A percentile compares a stretch with the other conserved stretches of the same genome.
phyloP scores from a whole-genome alignment of 2,888 invertebrate species.

The Neelides folsomi region DNA sequence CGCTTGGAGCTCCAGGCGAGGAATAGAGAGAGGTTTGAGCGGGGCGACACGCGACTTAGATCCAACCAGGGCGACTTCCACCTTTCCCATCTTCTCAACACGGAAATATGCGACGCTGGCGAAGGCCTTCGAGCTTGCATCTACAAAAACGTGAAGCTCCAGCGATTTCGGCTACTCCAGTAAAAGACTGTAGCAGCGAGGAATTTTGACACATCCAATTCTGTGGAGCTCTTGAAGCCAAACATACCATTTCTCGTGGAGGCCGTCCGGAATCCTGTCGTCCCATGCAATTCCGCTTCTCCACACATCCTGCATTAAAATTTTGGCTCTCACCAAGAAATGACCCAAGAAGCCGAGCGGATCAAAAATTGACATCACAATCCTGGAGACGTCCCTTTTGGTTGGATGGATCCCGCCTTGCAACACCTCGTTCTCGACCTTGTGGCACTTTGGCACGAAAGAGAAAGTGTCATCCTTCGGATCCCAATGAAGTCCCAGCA shows the following conservation, averaged over 20 bases:
- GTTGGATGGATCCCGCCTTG: slow-evolving; percentile 17
- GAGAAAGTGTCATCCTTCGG: slow-evolving; percentile 8
- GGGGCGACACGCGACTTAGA: slow-evolving; percentile 7
- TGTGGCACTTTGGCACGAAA: slow-evolving; percentile 6
- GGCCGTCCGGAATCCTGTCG: neutral
- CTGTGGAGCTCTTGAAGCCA: slow-evolving; percentile 5
- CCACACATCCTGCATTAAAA: too few relatives aligned
- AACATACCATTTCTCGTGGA: neutral
- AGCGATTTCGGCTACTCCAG: neutral
- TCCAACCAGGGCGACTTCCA: neutral
- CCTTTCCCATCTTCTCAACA: neutral
- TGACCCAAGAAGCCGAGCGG: too few relatives aligned
- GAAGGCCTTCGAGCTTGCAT: neutral
- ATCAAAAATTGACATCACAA: too few relatives aligned
- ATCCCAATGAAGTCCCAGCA: slow-evolving; percentile 11
- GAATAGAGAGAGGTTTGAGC: slow-evolving; percentile 6
- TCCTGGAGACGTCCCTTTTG: too few relatives aligned
- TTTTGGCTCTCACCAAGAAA: too few relatives aligned
- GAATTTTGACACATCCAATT: too few relatives aligned
- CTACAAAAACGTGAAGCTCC: neutral
- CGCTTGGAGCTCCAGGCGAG: slow-evolving; percentile 8
- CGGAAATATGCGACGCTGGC: neutral
- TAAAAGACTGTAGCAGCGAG: too few relatives aligned
- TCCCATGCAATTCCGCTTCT: slow-evolving; percentile 6
- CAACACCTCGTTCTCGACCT: neutral